These are phyloP conservation scores for Hippoglossus stenolepis DNA, from an alignment of 2,113 vertebrate species.

Conservation along the genomic window DNA sequence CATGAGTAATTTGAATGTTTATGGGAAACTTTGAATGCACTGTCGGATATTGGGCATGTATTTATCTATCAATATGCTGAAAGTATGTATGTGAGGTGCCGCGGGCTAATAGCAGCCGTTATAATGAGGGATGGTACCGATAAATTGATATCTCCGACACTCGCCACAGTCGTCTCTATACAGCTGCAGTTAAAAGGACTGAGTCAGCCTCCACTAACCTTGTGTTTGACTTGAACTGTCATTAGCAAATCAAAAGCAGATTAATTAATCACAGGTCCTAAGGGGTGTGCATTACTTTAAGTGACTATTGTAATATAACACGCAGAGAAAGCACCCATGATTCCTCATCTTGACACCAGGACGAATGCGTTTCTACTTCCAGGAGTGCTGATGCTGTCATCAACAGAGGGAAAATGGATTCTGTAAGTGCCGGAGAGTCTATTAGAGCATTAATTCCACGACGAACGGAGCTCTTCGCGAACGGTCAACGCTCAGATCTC, in stretches of 20 bases:
- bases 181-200: slow-evolving; percentile 74
- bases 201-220: slow-evolving; percentile 80
- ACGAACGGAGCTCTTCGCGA: slow-evolving; percentile 63
- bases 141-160: slow-evolving; percentile 70
- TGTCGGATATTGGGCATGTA: neutral
- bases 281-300: slow-evolving; percentile 74
- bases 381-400: slow-evolving; percentile 73
- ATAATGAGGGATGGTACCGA: slow-evolving; percentile 75
- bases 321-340: slow-evolving; percentile 71
- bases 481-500: slow-evolving; percentile 57
- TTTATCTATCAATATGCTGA: slow-evolving; percentile 44
- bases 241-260: slow-evolving; percentile 81
- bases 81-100: slow-evolving; percentile 40
- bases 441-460: slow-evolving; percentile 70
- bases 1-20: slow-evolving; percentile 32
- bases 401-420: slow-evolving; percentile 63
- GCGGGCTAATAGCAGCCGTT: slow-evolving; percentile 58
- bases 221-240: slow-evolving; percentile 77
- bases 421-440: slow-evolving; percentile 75
- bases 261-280: slow-evolving; percentile 78
- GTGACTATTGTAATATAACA: slow-evolving; percentile 81
- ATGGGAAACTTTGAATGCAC: slow-evolving; percentile 36
- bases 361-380: slow-evolving; percentile 71
- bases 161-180: slow-evolving; percentile 44
- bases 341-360: slow-evolving; percentile 71